These are phyloP conservation scores for Asteroscopus sphinx DNA, from an alignment of 2,888 invertebrate genomes.

Conservation along the genomic window DNA sequence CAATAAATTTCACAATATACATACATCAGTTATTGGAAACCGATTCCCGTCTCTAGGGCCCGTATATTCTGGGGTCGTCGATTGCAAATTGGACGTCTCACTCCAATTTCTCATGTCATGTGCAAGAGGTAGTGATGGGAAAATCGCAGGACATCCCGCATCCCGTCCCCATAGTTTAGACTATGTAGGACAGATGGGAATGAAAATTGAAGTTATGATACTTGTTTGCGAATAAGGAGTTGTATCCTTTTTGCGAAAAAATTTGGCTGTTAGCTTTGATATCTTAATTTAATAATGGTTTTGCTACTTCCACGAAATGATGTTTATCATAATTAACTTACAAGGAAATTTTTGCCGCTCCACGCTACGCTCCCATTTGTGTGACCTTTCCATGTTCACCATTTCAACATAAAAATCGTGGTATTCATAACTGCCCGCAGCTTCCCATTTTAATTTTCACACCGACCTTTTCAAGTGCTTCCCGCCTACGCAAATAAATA, in stretches of 20 bases:
- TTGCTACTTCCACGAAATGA: too few relatives aligned
- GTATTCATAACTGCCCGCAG: neutral
- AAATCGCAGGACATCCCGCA: slow-evolving; percentile 47
- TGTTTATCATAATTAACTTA: too few relatives aligned
- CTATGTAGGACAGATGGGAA: slow-evolving; percentile 27
- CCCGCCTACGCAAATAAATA: neutral
- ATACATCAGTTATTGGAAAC: slow-evolving; percentile 51
- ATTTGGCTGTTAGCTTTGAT: neutral
- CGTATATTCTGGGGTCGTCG: slow-evolving; percentile 37
- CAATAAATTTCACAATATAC: slow-evolving; percentile 40
- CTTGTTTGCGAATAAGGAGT: slow-evolving; percentile 5
- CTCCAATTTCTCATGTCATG: slow-evolving; percentile 61
- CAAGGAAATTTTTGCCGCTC: neutral
- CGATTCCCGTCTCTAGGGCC: slow-evolving; percentile 38
- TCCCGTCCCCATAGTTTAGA: slow-evolving; percentile 38
- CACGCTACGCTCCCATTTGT: neutral
- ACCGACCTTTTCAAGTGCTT: slow-evolving; percentile 6
- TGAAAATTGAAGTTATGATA: slow-evolving; percentile 27
- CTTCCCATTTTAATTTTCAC: slow-evolving; percentile 5
- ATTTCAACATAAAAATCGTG: neutral
- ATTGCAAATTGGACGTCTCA: slow-evolving; percentile 61
- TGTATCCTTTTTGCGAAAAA: too few relatives aligned
- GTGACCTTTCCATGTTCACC: neutral
- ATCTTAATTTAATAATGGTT: too few relatives aligned
- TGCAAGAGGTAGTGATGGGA: slow-evolving; percentile 46